These are phyloP conservation scores for Passerina amoena DNA, from an alignment of 2,113 vertebrate species.

Conservation along the genomic window DNA sequence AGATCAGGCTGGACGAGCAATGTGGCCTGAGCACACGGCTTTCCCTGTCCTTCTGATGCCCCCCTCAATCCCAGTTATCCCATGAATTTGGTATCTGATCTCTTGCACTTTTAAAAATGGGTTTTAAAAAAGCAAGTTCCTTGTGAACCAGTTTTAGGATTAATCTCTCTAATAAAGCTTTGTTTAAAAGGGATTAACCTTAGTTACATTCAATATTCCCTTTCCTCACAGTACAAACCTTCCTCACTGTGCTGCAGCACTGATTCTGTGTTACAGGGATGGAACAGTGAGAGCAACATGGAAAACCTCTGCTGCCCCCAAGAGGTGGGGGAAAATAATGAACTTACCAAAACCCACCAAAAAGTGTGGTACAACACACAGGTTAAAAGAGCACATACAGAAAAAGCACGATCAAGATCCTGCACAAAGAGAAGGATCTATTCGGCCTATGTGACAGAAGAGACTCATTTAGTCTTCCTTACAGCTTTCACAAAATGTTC, in stretches of 20 bases:
- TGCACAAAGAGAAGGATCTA: background rate
- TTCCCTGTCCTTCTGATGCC: background rate
- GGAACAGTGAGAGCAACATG: background rate
- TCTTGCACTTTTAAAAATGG: background rate
- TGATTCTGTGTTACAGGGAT: background rate
- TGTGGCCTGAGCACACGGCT: background rate
- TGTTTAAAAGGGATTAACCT: constrained; percentile 28
- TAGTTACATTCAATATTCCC: background rate
- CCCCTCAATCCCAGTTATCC: background rate
- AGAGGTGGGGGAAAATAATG: background rate
- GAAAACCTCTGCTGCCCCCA: background rate
- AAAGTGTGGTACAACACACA: background rate
- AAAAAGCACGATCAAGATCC: background rate
- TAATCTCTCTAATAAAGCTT: background rate
- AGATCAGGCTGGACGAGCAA: background rate
- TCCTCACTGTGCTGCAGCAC: accelerated
- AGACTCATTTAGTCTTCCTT: background rate
- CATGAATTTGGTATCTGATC: background rate
- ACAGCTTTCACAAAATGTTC: background rate
- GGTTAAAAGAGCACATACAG: background rate
- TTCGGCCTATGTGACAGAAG: background rate
- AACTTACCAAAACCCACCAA: background rate
- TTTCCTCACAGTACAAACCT: background rate
- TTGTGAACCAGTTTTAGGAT: background rate
- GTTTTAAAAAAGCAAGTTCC: background rate